Conservation (phyloP, 1,140 invertebrate species). For the Trissolcus basalis region DNA sequence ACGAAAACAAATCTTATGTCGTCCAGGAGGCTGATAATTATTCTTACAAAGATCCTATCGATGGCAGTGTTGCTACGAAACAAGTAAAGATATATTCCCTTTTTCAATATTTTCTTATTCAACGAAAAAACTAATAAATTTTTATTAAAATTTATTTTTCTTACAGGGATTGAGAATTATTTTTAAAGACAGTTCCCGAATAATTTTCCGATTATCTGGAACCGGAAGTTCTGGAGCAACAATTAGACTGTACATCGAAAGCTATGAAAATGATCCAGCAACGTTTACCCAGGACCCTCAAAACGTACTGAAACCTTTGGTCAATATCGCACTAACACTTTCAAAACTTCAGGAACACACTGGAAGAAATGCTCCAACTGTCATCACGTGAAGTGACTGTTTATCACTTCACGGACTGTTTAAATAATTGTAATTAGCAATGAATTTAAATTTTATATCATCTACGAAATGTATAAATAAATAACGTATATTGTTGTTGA, state of each 20-base stretch:
- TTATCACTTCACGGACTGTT: too few species aligned
- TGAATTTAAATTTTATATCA: background rate
- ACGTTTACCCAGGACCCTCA: slow-evolving; percentile 86
- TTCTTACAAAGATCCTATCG: slow-evolving; percentile 94
- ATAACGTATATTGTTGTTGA: too few species aligned
- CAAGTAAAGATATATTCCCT: slow-evolving; percentile 79
- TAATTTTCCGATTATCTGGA: slow-evolving; percentile 95
- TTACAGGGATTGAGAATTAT: slow-evolving; percentile 92
- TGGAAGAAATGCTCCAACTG: slow-evolving; percentile 92
- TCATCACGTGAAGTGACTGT: slow-evolving; percentile 94
- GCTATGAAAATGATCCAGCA: slow-evolving; percentile 83
- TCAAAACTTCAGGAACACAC: slow-evolving; percentile 91
- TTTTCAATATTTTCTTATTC: background rate
- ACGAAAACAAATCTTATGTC: slow-evolving; percentile 82
- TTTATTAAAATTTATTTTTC: slow-evolving; percentile 34
- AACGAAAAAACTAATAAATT: background rate
- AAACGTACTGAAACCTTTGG: slow-evolving; percentile 90
- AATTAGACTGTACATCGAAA: slow-evolving; percentile 95
- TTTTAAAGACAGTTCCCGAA: slow-evolving; percentile 94
- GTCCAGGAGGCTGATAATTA: slow-evolving; percentile 92
- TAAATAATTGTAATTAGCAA: too few species aligned
- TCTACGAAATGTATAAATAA: background rate
- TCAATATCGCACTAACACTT: slow-evolving; percentile 91
- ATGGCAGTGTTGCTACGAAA: slow-evolving; percentile 91
- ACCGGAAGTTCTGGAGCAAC: slow-evolving; percentile 98